These are phyloP conservation scores for Polyergus mexicanus DNA, from an alignment of 1,140 invertebrate genomes.

Conservation along the genomic window DNA sequence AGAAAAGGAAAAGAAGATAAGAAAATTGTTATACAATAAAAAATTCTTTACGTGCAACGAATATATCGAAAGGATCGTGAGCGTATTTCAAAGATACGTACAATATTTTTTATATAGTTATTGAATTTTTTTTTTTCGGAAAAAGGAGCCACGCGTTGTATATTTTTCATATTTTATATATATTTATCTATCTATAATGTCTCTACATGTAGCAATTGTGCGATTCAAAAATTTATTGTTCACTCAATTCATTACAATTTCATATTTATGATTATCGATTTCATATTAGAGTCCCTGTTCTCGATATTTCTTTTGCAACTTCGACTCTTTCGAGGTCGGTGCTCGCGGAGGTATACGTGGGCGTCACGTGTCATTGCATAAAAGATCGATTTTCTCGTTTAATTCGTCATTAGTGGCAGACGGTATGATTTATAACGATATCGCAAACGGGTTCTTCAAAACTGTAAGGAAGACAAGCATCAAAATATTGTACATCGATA, in stretches of 20 bases:
- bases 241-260: neutral
- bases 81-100: neutral
- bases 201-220: neutral
- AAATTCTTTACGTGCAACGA: constrained; percentile 12
- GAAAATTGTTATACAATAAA: neutral
- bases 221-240: constrained; percentile 7
- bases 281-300: constrained; percentile 12
- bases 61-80: neutral
- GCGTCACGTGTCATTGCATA: constrained; percentile 27
- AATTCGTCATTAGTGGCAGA: constrained; percentile 39
- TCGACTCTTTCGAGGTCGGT: constrained; percentile 21
- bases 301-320: constrained; percentile 19
- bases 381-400: constrained; percentile 56
- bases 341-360: constrained; percentile 18
- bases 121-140: constrained; percentile 2
- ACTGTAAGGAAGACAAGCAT: neutral
- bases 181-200: neutral
- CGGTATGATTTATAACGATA: constrained; percentile 38
- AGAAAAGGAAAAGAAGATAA: neutral
- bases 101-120: neutral
- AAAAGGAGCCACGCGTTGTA: neutral
- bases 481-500: neutral
- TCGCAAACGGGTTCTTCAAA: neutral
- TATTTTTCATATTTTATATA: neutral
- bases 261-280: constrained; percentile 40